Evolutionary conservation across 1,140 invertebrate species (phyloP).

Genomic region (Theocolax elegans): DNA sequence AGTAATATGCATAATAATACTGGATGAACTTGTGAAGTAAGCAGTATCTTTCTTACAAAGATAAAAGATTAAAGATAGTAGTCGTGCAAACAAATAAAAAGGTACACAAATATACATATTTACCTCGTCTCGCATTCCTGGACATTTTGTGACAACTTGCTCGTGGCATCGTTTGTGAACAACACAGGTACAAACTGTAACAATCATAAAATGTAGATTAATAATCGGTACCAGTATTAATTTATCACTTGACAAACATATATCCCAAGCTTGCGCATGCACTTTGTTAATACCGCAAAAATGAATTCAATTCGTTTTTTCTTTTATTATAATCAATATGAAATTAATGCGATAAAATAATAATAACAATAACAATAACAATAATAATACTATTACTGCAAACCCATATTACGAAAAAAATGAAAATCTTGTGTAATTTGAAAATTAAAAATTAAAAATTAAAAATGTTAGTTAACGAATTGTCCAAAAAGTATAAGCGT

Average conservation of each 20-base stretch:
- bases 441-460: constrained; percentile 29
- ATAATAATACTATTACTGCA: too few relatives aligned
- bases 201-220: constrained; percentile 43
- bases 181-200: constrained; percentile 95
- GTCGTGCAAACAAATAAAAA: too few relatives aligned
- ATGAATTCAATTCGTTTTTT: too few relatives aligned
- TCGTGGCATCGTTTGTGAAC: constrained; percentile 97
- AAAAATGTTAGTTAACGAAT: constrained; percentile 21
- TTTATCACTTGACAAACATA: constrained; percentile 16
- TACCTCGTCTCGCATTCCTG: constrained; percentile 93
- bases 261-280: constrained; percentile 36
- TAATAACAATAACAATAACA: too few relatives aligned
- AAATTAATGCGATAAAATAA: too few relatives aligned
- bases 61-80: too few relatives aligned
- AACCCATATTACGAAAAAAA: background rate
- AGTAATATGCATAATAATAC: too few relatives aligned
- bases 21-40: too few relatives aligned
- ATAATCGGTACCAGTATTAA: constrained; percentile 15
- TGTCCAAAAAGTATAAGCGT: constrained; percentile 18
- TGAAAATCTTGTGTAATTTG: background rate
- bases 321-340: too few relatives aligned
- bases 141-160: constrained; percentile 93
- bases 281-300: constrained; percentile 32
- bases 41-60: too few relatives aligned
- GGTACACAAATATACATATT: constrained; percentile 45